Evolutionary conservation across 1,140 invertebrate species (phyloP).

Genomic region (Camponotus pennsylvanicus): DNA sequence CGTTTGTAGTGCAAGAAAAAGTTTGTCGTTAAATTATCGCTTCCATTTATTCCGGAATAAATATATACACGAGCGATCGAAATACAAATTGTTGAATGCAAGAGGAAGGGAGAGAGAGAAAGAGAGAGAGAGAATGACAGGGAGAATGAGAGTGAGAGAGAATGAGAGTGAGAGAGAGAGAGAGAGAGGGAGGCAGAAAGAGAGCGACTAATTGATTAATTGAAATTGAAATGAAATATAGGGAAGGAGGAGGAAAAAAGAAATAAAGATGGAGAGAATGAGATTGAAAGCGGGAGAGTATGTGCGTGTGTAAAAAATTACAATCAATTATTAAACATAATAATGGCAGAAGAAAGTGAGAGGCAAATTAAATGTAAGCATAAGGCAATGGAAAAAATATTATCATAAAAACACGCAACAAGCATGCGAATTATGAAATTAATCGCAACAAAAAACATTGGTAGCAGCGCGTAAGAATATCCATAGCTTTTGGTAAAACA

Average conservation of each 20-base stretch:
- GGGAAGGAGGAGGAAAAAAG: not conserved
- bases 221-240: not conserved
- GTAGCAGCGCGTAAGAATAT: conserved; percentile 82
- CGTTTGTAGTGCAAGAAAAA: conserved; percentile 58
- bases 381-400: conserved; percentile 61
- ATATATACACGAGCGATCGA: conserved; percentile 49
- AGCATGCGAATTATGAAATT: conserved; percentile 68
- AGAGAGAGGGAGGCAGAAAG: not conserved
- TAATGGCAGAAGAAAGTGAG: conserved; percentile 71
- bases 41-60: conserved; percentile 54
- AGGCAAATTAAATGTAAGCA: conserved; percentile 66
- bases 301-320: conserved; percentile 64
- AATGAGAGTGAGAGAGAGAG: too few relatives aligned
- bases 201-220: conserved; percentile 8
- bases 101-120: conserved; percentile 4
- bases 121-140: too few relatives aligned
- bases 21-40: conserved; percentile 43
- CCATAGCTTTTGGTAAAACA: conserved; percentile 83
- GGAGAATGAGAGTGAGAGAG: too few relatives aligned
- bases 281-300: conserved; percentile 34
- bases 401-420: conserved; percentile 62
- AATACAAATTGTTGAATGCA: conserved; percentile 25
- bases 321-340: conserved; percentile 85
- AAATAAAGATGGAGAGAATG: conserved; percentile 31
- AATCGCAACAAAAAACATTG: conserved; percentile 75